These are phyloP conservation scores for Camponotus vicinus DNA, from an alignment of 1,140 invertebrate species.

Conservation along the genomic window DNA sequence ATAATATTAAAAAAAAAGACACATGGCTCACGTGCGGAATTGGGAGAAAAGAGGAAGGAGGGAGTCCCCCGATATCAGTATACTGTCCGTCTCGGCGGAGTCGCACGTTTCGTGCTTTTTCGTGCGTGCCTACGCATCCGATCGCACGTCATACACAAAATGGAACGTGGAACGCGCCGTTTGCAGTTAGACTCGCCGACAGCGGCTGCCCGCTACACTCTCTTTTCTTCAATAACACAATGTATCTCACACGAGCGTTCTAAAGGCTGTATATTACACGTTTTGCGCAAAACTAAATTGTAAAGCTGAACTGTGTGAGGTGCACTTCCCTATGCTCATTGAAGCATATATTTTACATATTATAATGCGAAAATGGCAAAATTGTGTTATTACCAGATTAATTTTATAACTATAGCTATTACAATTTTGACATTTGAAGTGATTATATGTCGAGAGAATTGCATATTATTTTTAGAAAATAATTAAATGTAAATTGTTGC, in stretches of 20 bases:
- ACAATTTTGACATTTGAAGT: background rate
- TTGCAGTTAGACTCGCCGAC: constrained; percentile 60
- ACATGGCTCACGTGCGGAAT: constrained; percentile 82
- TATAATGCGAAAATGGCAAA: background rate
- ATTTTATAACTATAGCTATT: background rate
- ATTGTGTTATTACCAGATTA: background rate
- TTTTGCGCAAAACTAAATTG: constrained; percentile 6
- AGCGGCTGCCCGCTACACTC: constrained; percentile 22
- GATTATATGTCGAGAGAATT: background rate
- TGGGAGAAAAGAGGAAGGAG: constrained; percentile 74
- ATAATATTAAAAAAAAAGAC: constrained; percentile 75
- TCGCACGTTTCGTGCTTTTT: constrained; percentile 68
- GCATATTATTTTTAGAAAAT: background rate
- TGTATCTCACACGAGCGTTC: background rate
- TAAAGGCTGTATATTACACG: constrained; percentile 15
- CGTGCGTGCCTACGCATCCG: constrained; percentile 81
- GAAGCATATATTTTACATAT: background rate
- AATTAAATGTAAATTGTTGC: background rate
- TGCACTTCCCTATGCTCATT: constrained; percentile 2
- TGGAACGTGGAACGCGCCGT: constrained; percentile 67
- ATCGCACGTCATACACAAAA: constrained; percentile 64
- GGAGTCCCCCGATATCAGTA: constrained; percentile 22
- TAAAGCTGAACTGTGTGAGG: constrained; percentile 1
- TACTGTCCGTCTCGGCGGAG: constrained; percentile 49
- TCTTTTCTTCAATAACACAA: constrained; percentile 7